Conservation (phyloP, 2,797 vertebrate species). For the Austrolebias charrua region DNA sequence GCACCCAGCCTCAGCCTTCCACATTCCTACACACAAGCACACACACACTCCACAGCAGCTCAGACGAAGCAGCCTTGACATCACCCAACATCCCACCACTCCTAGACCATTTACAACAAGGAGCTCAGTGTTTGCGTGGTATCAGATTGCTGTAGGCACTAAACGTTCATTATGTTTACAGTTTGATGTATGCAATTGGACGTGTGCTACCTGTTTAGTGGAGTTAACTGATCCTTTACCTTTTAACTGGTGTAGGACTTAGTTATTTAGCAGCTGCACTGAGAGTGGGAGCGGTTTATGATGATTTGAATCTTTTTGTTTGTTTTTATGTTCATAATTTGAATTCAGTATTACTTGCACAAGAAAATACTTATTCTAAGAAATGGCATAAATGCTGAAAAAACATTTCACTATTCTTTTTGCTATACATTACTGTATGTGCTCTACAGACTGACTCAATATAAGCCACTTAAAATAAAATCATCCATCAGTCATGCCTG, state of each 20-base stretch:
- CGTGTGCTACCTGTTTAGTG: conserved; percentile 23
- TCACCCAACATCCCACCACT: conserved; percentile 69
- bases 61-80: conserved; percentile 63
- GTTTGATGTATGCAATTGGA: conserved; percentile 29
- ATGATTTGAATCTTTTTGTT: too few species aligned
- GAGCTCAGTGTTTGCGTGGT: conserved; percentile 49
- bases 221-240: conserved; percentile 16
- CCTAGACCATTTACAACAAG: conserved; percentile 61
- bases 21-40: conserved; percentile 70
- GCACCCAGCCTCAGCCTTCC: conserved; percentile 65
- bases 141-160: conserved; percentile 46
- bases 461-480: too few species aligned
- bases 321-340: neutral
- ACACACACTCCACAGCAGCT: conserved; percentile 60
- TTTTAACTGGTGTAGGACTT: conserved; percentile 8
- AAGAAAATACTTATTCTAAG: neutral
- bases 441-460: too few species aligned
- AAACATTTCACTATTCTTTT: neutral
- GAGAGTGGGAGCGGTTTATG: too few species aligned
- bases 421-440: neutral
- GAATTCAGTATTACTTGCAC: neutral
- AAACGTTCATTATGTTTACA: conserved; percentile 49
- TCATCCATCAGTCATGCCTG: too few species aligned
- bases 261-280: conserved; percentile 7
- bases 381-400: neutral